Evolutionary conservation across 2,888 invertebrate genomes (phyloP).

Genomic region (Pardosa pseudoannulata): DNA sequence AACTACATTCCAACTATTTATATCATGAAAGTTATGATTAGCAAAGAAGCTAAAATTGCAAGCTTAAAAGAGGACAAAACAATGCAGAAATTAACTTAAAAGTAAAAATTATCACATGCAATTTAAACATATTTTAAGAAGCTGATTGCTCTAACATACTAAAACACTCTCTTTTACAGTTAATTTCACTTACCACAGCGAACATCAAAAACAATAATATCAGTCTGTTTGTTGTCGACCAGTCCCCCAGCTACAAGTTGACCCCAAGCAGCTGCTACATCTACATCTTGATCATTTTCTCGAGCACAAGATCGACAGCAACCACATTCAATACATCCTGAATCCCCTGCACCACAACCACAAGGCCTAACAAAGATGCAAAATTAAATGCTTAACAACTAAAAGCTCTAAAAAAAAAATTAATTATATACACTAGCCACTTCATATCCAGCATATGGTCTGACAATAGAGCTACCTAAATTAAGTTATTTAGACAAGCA

Average conservation of each 20-base stretch:
- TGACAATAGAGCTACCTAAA: no score
- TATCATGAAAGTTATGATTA: constrained; percentile 33
- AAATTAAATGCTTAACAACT: no score
- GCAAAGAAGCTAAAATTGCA: neutral
- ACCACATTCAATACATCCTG: constrained; percentile 94
- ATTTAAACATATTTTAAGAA: neutral
- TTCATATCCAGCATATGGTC: no score
- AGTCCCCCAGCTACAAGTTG: constrained; percentile 70
- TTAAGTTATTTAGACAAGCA: no score
- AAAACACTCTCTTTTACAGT: neutral
- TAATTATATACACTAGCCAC: no score
- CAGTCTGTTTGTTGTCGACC: constrained; percentile 72
- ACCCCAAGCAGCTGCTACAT: constrained; percentile 78
- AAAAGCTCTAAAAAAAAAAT: no score
- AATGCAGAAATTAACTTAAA: neutral
- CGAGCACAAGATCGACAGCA: constrained; percentile 92
- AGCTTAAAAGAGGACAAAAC: neutral
- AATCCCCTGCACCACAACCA: constrained; percentile 96
- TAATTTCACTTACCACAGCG: constrained; percentile 58
- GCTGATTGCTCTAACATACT: neutral
- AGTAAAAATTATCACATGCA: neutral
- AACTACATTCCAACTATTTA: neutral
- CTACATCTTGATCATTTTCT: constrained; percentile 81
- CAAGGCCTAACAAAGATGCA: constrained; percentile 92
- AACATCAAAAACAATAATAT: constrained; percentile 74